These are phyloP conservation scores for Eupsittula cactorum DNA, from an alignment of 2,113 vertebrate species.

Conservation along the genomic window DNA sequence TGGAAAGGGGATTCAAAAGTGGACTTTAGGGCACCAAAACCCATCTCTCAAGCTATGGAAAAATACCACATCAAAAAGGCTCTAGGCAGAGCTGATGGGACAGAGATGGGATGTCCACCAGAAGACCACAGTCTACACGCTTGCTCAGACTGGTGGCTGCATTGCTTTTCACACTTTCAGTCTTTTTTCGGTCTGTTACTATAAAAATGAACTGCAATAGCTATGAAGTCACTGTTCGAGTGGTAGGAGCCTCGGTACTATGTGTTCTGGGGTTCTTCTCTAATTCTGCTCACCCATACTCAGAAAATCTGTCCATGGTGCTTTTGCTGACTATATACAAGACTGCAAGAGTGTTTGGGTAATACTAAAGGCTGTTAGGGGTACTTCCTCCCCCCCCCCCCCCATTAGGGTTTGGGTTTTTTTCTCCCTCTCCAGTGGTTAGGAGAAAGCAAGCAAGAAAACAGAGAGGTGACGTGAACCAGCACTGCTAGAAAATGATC, in stretches of 20 bases:
- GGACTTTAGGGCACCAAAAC: not conserved
- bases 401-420: not conserved
- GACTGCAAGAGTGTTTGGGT: not conserved
- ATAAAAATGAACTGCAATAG: not conserved
- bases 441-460: not conserved
- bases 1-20: not conserved
- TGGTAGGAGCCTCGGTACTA: not conserved
- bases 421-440: not conserved
- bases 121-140: not conserved
- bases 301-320: not conserved
- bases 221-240: not conserved
- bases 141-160: not conserved
- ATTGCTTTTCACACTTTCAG: not conserved
- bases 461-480: not conserved
- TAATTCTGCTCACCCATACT: not conserved
- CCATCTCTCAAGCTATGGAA: not conserved
- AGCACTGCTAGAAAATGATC: not conserved
- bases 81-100: not conserved
- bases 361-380: not conserved
- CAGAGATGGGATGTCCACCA: not conserved
- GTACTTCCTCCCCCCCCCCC: not conserved
- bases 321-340: not conserved
- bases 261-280: not conserved
- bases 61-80: not conserved
- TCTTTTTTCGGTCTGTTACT: not conserved